These are phyloP conservation scores for Ormyrus labotus DNA, from an alignment of 2,888 invertebrate genomes.

Conservation along the genomic window DNA sequence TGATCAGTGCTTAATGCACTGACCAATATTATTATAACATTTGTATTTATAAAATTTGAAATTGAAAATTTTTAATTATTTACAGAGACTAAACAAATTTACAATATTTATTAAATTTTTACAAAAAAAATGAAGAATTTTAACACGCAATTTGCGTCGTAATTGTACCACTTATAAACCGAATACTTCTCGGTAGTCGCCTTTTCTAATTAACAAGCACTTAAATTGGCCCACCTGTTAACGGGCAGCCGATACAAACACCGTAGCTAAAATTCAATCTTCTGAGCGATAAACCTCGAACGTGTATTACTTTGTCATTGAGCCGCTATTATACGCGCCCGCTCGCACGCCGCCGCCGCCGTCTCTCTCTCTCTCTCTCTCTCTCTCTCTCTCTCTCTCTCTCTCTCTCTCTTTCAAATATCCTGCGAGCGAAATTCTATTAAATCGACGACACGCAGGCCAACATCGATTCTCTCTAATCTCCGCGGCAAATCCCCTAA, in stretches of 20 bases:
- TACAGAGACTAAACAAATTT: no score
- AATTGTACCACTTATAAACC: no score
- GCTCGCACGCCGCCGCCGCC: not conserved
- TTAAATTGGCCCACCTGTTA: conserved; percentile 13
- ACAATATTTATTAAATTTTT: no score
- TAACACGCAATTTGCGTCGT: no score
- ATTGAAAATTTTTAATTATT: no score
- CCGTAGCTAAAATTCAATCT: conserved; percentile 23
- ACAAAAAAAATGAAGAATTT: no score
- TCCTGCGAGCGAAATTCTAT: conserved; percentile 23
- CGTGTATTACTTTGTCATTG: conserved; percentile 7
- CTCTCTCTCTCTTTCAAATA: conserved; percentile 6
- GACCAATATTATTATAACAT: no score
- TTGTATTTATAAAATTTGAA: no score
- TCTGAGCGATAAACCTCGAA: not conserved
- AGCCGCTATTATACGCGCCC: not conserved
- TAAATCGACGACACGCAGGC: conserved; percentile 1
- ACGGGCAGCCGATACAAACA: not conserved
- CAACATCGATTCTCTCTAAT: conserved; percentile 37
- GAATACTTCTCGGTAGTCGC: no score
- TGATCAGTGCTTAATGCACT: no score
- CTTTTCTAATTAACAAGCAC: no score
- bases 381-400: not conserved
- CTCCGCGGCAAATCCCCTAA: conserved; percentile 20
- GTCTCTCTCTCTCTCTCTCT: no score